Conservation (phyloP, 2,888 invertebrate species). For the Pristionchus exspectatus region DNA sequence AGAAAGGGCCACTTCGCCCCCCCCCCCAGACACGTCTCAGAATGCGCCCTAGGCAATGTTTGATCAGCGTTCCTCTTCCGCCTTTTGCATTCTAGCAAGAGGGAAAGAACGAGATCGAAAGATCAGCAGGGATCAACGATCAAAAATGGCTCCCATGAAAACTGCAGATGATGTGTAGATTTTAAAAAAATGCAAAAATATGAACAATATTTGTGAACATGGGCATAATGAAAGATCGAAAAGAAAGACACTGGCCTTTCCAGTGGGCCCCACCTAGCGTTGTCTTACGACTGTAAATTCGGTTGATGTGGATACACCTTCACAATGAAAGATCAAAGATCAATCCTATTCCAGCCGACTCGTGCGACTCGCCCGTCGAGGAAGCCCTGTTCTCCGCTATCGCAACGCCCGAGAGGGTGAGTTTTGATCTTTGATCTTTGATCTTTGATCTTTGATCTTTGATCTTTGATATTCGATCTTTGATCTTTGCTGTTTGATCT, state of each 20-base stretch:
- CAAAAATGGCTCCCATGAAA: neutral
- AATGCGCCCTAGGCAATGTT: neutral
- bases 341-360: constrained; percentile 23
- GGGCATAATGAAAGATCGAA: too few relatives aligned
- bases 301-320: neutral
- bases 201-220: too few relatives aligned
- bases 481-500: too few relatives aligned
- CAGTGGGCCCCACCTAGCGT: too few relatives aligned
- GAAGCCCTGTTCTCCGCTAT: constrained; percentile 2
- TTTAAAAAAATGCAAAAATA: too few relatives aligned
- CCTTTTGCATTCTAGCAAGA: neutral
- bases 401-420: constrained; percentile 22
- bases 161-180: too few relatives aligned
- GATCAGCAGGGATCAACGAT: constrained; percentile 18
- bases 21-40: neutral
- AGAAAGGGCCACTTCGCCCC: neutral
- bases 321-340: constrained; percentile 32
- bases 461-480: neutral
- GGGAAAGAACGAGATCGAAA: neutral
- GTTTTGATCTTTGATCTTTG: constrained; percentile 10
- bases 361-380: constrained; percentile 27
- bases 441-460: neutral
- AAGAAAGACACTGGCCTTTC: neutral
- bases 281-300: neutral
- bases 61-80: neutral